Evolutionary conservation across 2,888 invertebrate genomes (phyloP), one percentile per base, ranked within the genome.

Genomic region (Dichetophora obliterata): DNA sequence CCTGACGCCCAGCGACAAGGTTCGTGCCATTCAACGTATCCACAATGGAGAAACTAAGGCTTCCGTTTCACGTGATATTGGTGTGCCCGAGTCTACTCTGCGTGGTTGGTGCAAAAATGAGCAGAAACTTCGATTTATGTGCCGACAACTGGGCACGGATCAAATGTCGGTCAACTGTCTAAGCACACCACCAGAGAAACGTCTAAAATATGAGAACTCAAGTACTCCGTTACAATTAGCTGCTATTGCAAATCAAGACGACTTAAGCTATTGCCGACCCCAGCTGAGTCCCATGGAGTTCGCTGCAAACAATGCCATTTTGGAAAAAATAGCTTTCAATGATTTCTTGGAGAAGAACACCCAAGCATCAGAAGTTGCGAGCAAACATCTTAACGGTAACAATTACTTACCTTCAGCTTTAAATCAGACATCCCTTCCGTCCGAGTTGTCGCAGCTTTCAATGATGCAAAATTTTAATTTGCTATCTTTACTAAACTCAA

Each of bases 91-190:
- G 87, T 95, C 95, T 16, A 96, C 95, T 24, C 90, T 96, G 9
- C 91, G 95, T 4, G 95, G 95, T 77, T 96, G 95, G 95, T 95
- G 95, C 90, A 96, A 95, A 88, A 94, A 95, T 85, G 95, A 95
- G 86, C 93, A 94, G 84, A 95, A 95, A 87, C 87, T 93, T 1
- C 88, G 93, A 82, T 92, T 93, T 87, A 92, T 93, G 84, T 93
- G 93, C 66, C 91, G 93, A 14, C 92, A 93, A 83, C 92, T 93
- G 76, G 93, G 93, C 11, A 93, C 94, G 5, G 93, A 80, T 31
- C 93, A 92, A 19, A 78, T 84, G 76, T 82, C 81, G 11, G 75
- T 86, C 31, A 27, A 81, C 16, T 78, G 80, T 11, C 78, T 82
- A 14, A 86, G 85, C 54, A 83, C 81, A 31, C 87, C 88, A 3